These are phyloP conservation scores for Adelphocoris suturalis DNA, from an alignment of 2,888 invertebrate genomes.

Conservation along the genomic window DNA sequence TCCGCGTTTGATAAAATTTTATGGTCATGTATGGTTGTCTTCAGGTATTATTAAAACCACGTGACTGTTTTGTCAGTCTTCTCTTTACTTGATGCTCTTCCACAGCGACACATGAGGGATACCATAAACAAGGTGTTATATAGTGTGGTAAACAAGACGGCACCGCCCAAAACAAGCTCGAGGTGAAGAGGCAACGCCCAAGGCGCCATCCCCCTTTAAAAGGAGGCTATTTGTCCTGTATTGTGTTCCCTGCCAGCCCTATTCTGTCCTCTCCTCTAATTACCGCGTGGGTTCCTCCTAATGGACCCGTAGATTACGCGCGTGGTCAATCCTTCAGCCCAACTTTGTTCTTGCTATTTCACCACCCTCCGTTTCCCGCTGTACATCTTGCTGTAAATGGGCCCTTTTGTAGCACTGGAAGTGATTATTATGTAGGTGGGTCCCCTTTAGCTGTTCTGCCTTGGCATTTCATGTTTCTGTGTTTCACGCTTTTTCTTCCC, in stretches of 20 bases:
- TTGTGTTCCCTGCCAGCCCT: background rate
- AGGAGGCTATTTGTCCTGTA: background rate
- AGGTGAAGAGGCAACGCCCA: background rate
- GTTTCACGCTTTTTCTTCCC: no score
- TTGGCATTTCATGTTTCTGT: no score
- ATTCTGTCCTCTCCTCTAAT: slow-evolving; percentile 3
- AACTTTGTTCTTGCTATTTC: background rate
- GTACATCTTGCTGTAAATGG: background rate
- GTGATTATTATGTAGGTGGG: background rate
- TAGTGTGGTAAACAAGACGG: background rate
- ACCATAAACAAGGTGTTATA: no score
- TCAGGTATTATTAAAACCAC: no score
- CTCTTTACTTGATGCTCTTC: no score
- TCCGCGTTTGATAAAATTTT: no score
- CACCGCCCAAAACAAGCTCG: background rate
- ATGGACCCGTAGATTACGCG: slow-evolving; percentile 26
- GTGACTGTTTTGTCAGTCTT: no score
- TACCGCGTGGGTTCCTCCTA: slow-evolving; percentile 13
- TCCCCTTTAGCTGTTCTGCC: background rate
- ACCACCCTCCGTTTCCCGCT: background rate
- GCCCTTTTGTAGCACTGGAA: background rate
- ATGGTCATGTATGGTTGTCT: no score
- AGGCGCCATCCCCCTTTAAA: background rate
- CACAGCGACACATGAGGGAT: no score
- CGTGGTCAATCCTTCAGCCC: slow-evolving; percentile 23